phyloP scores from a whole-genome alignment of 2,113 vertebrate species.

The Aphelocoma coerulescens region DNA sequence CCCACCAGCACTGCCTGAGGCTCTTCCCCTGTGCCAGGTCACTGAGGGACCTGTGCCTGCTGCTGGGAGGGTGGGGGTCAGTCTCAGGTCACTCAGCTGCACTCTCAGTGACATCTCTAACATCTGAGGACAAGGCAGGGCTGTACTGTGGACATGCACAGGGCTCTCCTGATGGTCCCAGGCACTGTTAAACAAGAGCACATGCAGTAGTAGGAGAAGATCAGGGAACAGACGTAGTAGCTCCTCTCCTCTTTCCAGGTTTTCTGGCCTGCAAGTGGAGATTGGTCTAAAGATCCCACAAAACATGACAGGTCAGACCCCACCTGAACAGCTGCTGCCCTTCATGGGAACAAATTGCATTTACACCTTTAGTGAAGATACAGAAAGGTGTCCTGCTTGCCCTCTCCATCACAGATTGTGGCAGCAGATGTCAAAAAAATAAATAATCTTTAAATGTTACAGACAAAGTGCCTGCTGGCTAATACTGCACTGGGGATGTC shows the following conservation, averaged over 20 bases:
- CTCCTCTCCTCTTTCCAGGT: background rate
- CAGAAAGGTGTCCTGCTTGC: background rate
- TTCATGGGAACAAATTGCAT: background rate
- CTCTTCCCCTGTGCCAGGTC: background rate
- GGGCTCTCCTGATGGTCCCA: background rate
- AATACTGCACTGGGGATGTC: background rate
- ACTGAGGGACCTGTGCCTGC: background rate
- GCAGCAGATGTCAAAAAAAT: background rate
- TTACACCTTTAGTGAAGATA: background rate
- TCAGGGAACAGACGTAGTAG: background rate
- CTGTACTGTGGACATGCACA: background rate
- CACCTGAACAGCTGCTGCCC: background rate
- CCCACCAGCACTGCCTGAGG: background rate
- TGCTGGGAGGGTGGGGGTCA: rapidly evolving
- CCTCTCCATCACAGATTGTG: background rate
- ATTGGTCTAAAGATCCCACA: background rate
- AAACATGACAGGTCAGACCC: background rate
- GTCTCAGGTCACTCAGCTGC: background rate
- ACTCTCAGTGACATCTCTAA: background rate
- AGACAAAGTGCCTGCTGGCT: background rate
- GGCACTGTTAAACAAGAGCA: background rate
- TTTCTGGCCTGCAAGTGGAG: background rate
- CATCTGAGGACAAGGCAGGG: background rate
- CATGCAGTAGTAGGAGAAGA: background rate
- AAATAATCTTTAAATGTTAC: background rate